These are phyloP conservation scores for Diloba caeruleocephala DNA, from an alignment of 2,888 invertebrate genomes.

Conservation along the genomic window DNA sequence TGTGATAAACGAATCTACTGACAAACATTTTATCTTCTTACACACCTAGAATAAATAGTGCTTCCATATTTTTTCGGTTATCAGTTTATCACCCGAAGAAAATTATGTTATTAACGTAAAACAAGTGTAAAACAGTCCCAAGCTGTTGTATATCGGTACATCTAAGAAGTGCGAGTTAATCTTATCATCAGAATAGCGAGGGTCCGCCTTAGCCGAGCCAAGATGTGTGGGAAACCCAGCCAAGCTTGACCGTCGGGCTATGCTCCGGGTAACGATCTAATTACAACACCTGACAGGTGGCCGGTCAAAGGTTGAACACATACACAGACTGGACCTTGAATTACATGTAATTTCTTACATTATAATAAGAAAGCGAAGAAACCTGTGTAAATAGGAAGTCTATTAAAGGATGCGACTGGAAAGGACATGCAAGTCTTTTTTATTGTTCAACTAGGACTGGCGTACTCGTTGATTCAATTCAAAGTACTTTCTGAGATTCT, in stretches of 20 bases:
- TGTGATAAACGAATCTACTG: constrained; percentile 20
- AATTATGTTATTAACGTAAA: constrained; percentile 46
- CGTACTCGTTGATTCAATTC: constrained; percentile 13
- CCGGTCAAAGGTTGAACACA: constrained; percentile 71
- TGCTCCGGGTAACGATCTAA: constrained; percentile 76
- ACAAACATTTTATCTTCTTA: constrained; percentile 9
- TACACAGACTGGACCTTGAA: constrained; percentile 43
- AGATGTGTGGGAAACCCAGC: constrained; percentile 72
- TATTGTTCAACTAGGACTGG: constrained; percentile 54
- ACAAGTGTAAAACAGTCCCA: constrained; percentile 35
- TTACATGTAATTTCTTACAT: constrained; percentile 40
- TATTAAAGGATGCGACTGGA: constrained; percentile 54
- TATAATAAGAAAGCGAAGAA: constrained; percentile 62
- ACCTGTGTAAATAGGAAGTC: constrained; percentile 42
- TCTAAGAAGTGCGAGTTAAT: constrained; percentile 58
- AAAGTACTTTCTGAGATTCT: constrained; percentile 7
- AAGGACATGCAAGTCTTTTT: constrained; percentile 59
- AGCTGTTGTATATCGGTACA: constrained; percentile 56
- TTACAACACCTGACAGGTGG: constrained; percentile 70
- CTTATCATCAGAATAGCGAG: constrained; percentile 62
- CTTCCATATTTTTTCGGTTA: constrained; percentile 26
- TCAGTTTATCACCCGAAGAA: constrained; percentile 26
- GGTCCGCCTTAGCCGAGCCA: constrained; percentile 56
- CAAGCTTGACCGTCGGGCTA: constrained; percentile 68
- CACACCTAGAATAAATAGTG: constrained; percentile 6